Percentiles rank a stretch among this genome's conserved stretches.
phyloP scores from a whole-genome alignment of 2,113 vertebrate genomes.

The Zingel zingel region DNA sequence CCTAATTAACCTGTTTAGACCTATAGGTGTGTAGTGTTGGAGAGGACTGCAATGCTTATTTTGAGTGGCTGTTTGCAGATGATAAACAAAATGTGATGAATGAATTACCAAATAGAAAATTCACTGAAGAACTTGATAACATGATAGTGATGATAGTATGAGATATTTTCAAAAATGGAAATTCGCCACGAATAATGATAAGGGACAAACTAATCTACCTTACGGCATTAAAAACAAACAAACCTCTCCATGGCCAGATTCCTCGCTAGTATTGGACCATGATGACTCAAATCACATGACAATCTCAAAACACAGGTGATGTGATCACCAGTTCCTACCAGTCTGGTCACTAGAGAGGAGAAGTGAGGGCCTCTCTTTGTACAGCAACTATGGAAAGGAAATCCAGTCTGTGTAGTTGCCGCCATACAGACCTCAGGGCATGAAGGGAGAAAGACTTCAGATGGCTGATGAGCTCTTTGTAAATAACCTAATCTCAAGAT shows the following conservation, averaged over 20 bases:
- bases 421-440: constrained; percentile 42
- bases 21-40: background rate
- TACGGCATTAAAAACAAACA: background rate
- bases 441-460: constrained; percentile 18
- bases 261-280: constrained; percentile 1
- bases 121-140: background rate
- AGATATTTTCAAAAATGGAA: background rate
- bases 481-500: constrained; percentile 45
- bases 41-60: background rate
- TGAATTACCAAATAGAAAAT: background rate
- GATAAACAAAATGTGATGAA: background rate
- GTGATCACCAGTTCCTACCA: constrained; percentile 56
- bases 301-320: constrained; percentile 61
- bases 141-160: background rate
- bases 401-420: constrained; percentile 33
- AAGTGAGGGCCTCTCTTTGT: constrained; percentile 60
- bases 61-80: background rate
- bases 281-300: constrained; percentile 49
- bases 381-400: constrained; percentile 32
- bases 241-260: background rate
- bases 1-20: background rate
- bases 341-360: constrained; percentile 54
- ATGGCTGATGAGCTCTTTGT: constrained; percentile 37
- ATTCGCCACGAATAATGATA: background rate
- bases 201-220: background rate